phyloP scores from a whole-genome alignment of 2,113 vertebrate genomes.

The Microcebus jonahi region DNA sequence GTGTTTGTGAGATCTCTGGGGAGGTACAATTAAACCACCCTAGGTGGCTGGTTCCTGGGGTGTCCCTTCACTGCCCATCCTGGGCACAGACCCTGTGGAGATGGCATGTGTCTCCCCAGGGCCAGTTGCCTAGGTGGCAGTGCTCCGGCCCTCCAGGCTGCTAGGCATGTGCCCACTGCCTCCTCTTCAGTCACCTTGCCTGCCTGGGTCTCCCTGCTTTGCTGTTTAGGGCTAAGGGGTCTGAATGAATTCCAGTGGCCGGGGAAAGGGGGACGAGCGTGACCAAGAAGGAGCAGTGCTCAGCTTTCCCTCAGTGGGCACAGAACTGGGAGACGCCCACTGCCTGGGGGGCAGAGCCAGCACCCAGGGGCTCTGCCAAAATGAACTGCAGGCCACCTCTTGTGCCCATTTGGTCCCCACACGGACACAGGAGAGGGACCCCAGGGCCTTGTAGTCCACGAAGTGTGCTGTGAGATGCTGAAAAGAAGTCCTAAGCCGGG shows the following conservation, averaged over 20 bases:
- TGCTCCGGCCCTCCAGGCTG: neutral
- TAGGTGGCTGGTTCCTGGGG: neutral
- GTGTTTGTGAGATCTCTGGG: neutral
- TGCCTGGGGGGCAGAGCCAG: neutral
- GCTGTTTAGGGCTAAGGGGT: neutral
- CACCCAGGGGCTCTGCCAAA: neutral
- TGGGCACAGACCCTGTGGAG: neutral
- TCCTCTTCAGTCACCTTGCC: neutral
- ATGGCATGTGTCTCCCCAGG: neutral
- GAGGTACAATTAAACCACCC: neutral
- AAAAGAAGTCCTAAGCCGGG: neutral
- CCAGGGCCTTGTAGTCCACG: neutral
- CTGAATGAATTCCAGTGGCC: neutral
- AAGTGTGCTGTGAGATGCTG: neutral
- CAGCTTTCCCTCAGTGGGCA: neutral
- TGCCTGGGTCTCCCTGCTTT: neutral
- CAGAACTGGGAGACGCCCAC: neutral
- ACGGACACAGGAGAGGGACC: neutral
- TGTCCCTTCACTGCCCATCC: too few species aligned
- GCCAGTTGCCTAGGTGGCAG: neutral
- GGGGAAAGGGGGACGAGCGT: neutral
- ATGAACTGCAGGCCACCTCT: neutral
- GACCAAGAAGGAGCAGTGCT: neutral
- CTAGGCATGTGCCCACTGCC: accelerated
- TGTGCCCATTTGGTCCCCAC: accelerated